Evolutionary conservation across 2,797 vertebrate species (phyloP), one percentile per base, ranked within the genome.

Genomic region (Apogon hyalosoma): DNA sequence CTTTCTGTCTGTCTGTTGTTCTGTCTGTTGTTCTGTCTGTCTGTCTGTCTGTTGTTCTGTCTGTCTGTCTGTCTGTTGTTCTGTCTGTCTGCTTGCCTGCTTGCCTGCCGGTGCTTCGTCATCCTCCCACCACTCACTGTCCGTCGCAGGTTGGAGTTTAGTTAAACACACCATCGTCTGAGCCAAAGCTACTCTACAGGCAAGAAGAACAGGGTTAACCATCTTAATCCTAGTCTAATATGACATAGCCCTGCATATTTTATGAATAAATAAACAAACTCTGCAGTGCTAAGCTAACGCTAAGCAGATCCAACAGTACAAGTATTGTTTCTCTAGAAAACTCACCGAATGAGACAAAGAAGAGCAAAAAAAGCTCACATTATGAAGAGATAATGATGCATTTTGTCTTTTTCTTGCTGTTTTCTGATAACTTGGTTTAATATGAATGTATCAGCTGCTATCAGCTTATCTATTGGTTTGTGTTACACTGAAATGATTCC

Each of bases 51-150:
- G 64, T n/a, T n/a, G n/a, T n/a, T n/a, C n/a, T n/a, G n/a, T n/a
- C n/a, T n/a, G n/a, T n/a, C n/a, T n/a, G n/a, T n/a, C 79, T 80
- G 82, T 77, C 83, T 76, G 80, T 56, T 80, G 79, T 75, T 36
- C 46, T 67, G 47, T 31, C 45, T 70, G 54, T 28, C 54, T 75
- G 69, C 19, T 60, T 85, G 87, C 61, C 79, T 87, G 81, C 63
- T 73, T 77, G 71, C 63, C 64, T 65, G 64, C 67, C 69, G 47
- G 71, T 63, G 10, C 78, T 54, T 49, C 11, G 50, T 83, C 73
- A 63, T 70, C 67, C 71, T 71, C 75, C 77, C 56, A 0, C 60
- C 82, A 85, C 78, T 66, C 56, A 55, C 80, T 69, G 79, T 72
- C 71, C 75, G 83, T 54, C 14, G 18, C 78, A 58, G 66, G 57